A percentile compares a stretch with the other conserved stretches of the same genome.
phyloP scores from a whole-genome alignment of 2,797 vertebrate species.

The Delichon dasypus region DNA sequence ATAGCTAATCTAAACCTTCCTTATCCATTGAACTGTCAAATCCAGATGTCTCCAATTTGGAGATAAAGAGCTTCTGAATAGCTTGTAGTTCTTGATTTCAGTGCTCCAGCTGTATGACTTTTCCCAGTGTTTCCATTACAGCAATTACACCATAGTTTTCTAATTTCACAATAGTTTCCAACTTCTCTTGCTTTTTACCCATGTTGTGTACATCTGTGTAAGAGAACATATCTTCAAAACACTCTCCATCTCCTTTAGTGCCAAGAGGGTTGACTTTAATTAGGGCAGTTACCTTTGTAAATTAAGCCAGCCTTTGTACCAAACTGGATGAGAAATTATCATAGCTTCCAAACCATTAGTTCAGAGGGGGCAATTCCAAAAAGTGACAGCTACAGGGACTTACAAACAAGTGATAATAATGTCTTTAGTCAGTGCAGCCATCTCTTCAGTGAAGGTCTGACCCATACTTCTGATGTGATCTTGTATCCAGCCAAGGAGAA shows the following conservation, averaged over 20 bases:
- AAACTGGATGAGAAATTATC: neutral
- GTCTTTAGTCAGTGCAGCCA: neutral
- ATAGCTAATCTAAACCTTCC: neutral
- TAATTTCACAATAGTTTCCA: neutral
- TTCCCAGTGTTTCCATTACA: neutral
- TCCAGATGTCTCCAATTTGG: rapidly evolving
- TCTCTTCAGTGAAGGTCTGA: neutral
- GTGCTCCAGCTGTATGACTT: neutral
- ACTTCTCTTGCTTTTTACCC: neutral
- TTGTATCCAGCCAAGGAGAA: neutral
- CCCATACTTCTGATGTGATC: neutral
- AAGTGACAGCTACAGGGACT: neutral
- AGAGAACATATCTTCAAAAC: neutral
- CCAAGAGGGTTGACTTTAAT: neutral
- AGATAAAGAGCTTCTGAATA: neutral
- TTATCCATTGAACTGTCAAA: neutral
- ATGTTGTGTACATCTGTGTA: neutral
- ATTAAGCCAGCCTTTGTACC: neutral
- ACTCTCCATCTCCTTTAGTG: neutral
- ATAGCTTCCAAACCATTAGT: neutral
- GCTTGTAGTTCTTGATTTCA: neutral
- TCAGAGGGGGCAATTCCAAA: neutral
- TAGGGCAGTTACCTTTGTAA: neutral
- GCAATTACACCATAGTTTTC: neutral
- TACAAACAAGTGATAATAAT: neutral